Evolutionary conservation across 2,113 vertebrate genomes (phyloP).

Genomic region (Gobius niger): DNA sequence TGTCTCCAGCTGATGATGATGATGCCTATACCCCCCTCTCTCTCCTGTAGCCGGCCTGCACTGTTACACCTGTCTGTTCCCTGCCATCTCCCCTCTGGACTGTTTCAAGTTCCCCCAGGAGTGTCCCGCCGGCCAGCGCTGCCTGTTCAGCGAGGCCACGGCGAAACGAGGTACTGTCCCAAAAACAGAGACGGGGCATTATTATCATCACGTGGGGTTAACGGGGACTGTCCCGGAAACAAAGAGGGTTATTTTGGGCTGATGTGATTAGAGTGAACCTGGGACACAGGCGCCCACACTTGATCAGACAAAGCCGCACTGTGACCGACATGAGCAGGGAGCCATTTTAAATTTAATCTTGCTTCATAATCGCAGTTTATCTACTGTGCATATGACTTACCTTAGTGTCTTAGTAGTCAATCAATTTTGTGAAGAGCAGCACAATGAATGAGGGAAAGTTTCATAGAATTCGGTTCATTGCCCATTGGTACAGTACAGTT

Average conservation of each 20-base stretch:
- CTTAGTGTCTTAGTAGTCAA: too few relatives aligned
- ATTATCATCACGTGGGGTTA: not conserved
- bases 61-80: conserved; percentile 80
- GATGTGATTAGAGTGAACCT: conserved; percentile 26
- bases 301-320: conserved; percentile 25
- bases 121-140: conserved; percentile 71
- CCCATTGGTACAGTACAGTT: too few relatives aligned
- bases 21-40: not conserved
- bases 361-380: too few relatives aligned
- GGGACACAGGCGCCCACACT: conserved; percentile 4
- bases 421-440: too few relatives aligned
- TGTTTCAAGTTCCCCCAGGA: conserved; percentile 73
- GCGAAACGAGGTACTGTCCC: conserved; percentile 67
- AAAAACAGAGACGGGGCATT: not conserved
- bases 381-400: too few relatives aligned
- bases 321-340: not conserved
- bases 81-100: conserved; percentile 74
- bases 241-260: conserved; percentile 8
- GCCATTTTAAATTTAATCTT: too few relatives aligned
- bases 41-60: conserved; percentile 58
- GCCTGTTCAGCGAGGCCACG: conserved; percentile 66
- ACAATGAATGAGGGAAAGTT: too few relatives aligned
- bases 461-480: too few relatives aligned
- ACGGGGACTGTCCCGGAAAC: conserved; percentile 8
- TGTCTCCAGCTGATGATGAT: not conserved